Percentiles rank a stretch among this genome's conserved stretches.
Conservation (phyloP, 1,140 invertebrate genomes). For the Archivesica marissinica region DNA sequence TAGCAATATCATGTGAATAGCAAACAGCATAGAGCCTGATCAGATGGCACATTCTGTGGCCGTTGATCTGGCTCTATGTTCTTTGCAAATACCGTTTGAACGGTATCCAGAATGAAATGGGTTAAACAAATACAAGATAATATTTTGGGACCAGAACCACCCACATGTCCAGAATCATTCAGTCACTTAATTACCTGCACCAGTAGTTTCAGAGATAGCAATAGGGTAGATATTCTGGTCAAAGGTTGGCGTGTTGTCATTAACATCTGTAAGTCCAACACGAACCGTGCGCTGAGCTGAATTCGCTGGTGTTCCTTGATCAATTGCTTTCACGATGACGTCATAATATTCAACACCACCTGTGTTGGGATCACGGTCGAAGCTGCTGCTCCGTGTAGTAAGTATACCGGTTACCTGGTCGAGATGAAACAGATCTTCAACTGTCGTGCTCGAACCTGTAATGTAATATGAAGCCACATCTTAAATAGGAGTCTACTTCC, state of each 20-base stretch:
- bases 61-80: too few species aligned
- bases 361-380: slow-evolving; percentile 48
- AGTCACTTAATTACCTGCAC: slow-evolving; percentile 37
- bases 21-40: too few species aligned
- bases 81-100: too few species aligned
- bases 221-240: slow-evolving; percentile 42
- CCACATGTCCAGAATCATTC: too few species aligned
- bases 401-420: slow-evolving; percentile 60
- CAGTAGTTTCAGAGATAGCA: slow-evolving; percentile 43
- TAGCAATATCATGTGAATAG: too few species aligned
- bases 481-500: too few species aligned
- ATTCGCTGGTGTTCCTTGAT: slow-evolving; percentile 40
- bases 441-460: neutral
- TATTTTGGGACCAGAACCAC: too few species aligned
- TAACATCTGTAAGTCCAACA: slow-evolving; percentile 54
- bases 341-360: slow-evolving; percentile 62
- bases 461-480: too few species aligned
- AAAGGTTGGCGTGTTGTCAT: slow-evolving; percentile 68
- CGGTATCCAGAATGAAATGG: too few species aligned
- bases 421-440: slow-evolving; percentile 52
- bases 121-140: too few species aligned
- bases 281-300: slow-evolving; percentile 17
- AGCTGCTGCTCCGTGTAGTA: slow-evolving; percentile 51
- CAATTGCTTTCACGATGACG: slow-evolving; percentile 53
- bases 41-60: too few species aligned